These are phyloP conservation scores for Arbacia lixula DNA, from an alignment of 53 echinoderm and acorn worm species.

Conservation along the genomic window DNA sequence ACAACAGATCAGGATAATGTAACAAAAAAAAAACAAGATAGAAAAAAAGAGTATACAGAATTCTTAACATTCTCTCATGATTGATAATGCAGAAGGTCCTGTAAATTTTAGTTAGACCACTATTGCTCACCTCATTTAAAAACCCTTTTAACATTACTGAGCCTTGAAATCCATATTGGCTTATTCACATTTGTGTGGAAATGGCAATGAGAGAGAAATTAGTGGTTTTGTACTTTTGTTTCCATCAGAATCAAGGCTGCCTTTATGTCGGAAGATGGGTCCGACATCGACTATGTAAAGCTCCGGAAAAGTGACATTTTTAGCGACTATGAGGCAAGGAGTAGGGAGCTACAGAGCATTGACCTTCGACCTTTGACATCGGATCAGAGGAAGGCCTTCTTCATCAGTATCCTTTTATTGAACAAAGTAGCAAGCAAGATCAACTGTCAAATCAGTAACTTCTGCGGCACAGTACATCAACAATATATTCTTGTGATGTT, in stretches of 20 bases:
- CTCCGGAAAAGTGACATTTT: slow-evolving; percentile 59
- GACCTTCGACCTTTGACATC: slow-evolving; percentile 58
- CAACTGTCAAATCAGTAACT: neutral
- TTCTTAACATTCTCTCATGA: no score
- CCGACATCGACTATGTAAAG: slow-evolving; percentile 51
- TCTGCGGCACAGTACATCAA: neutral
- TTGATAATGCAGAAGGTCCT: no score
- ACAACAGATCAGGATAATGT: no score
- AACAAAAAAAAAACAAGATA: no score
- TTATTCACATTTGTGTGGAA: no score
- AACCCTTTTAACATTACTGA: no score
- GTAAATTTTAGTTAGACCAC: no score
- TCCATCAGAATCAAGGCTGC: slow-evolving; percentile 65
- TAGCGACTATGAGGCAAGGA: slow-evolving; percentile 31
- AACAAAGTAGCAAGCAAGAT: neutral
- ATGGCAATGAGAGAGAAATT: no score
- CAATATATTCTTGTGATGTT: neutral
- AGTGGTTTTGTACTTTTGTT: neutral
- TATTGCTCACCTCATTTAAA: no score
- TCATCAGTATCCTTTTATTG: slow-evolving; percentile 74
- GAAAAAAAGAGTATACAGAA: no score
- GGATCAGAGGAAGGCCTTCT: slow-evolving; percentile 70
- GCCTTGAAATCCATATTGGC: no score
- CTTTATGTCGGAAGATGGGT: slow-evolving; percentile 70
- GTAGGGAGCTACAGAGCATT: slow-evolving; percentile 57